These are phyloP conservation scores for Pycnomerus fuliginosus DNA, from an alignment of 2,888 invertebrate species.

Conservation along the genomic window DNA sequence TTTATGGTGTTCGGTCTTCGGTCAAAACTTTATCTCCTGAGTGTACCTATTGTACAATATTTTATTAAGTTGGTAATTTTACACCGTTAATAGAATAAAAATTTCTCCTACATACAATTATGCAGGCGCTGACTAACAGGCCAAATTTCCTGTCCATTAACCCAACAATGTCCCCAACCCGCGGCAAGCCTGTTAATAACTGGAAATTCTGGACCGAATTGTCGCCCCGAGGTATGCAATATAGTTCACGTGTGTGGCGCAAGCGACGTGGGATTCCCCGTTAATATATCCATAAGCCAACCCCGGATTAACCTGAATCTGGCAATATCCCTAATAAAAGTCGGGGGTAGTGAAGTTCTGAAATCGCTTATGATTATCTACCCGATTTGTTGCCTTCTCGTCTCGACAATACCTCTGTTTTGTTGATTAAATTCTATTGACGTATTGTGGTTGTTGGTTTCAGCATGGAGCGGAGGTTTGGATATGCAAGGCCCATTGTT, in stretches of 20 bases:
- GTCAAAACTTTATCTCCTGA: too few relatives aligned
- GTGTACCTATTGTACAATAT: too few relatives aligned
- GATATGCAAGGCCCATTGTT: conserved; percentile 72
- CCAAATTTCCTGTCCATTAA: conserved; percentile 41
- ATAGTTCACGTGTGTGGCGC: conserved; percentile 14
- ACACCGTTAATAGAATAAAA: too few relatives aligned
- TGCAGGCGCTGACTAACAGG: conserved; percentile 23
- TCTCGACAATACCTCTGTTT: too few relatives aligned
- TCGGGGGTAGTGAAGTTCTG: background rate
- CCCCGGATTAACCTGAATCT: conserved; percentile 16
- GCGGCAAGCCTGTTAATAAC: conserved; percentile 28
- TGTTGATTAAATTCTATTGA: conserved; percentile 2
- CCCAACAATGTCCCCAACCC: conserved; percentile 18
- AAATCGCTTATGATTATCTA: too few relatives aligned
- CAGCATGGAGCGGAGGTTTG: conserved; percentile 49
- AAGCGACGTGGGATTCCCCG: conserved; percentile 8
- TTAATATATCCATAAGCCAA: conserved; percentile 17
- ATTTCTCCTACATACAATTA: background rate
- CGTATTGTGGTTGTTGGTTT: conserved; percentile 25
- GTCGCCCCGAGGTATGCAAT: conserved; percentile 31
- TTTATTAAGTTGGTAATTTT: too few relatives aligned
- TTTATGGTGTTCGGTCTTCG: too few relatives aligned
- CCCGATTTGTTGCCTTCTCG: too few relatives aligned
- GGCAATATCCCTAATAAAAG: conserved; percentile 14
- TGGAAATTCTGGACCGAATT: conserved; percentile 28